Evolutionary conservation across 1,140 invertebrate species (phyloP).

Genomic region (Micrasema longulum): DNA sequence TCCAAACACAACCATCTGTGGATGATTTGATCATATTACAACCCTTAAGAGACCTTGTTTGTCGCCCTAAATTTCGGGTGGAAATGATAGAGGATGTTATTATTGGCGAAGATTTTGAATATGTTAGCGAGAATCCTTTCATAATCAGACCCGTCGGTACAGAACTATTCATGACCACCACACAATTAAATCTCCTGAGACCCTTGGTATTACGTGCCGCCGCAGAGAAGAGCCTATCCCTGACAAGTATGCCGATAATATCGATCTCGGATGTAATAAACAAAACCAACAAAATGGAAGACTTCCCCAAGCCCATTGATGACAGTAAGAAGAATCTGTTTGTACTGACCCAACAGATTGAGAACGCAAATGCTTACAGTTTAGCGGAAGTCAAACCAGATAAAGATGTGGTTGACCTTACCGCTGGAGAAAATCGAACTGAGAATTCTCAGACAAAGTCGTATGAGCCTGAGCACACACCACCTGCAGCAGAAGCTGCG

Average conservation of each 20-base stretch:
- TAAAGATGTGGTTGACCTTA: constrained; percentile 9
- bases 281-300: neutral
- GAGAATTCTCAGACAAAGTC: neutral
- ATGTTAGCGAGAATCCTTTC: constrained; percentile 4
- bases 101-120: constrained; percentile 22
- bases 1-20: neutral
- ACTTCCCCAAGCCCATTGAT: constrained; percentile 1
- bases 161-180: constrained; percentile 4
- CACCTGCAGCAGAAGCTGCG: neutral
- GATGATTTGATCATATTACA: constrained; percentile 10
- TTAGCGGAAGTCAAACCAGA: neutral
- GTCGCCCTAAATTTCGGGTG: constrained; percentile 16
- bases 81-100: constrained; percentile 23
- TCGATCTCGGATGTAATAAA: constrained; percentile 5
- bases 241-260: constrained; percentile 13
- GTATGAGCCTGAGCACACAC: too few relatives aligned
- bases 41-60: neutral
- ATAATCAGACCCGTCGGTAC: neutral
- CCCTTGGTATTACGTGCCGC: constrained; percentile 3
- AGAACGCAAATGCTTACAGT: neutral
- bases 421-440: neutral
- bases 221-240: neutral
- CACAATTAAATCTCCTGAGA: constrained; percentile 5
- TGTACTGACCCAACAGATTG: neutral
- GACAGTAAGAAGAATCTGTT: neutral